phyloP scores from a whole-genome alignment of 2,888 invertebrate species.

The Lycocerus yunnanus region DNA sequence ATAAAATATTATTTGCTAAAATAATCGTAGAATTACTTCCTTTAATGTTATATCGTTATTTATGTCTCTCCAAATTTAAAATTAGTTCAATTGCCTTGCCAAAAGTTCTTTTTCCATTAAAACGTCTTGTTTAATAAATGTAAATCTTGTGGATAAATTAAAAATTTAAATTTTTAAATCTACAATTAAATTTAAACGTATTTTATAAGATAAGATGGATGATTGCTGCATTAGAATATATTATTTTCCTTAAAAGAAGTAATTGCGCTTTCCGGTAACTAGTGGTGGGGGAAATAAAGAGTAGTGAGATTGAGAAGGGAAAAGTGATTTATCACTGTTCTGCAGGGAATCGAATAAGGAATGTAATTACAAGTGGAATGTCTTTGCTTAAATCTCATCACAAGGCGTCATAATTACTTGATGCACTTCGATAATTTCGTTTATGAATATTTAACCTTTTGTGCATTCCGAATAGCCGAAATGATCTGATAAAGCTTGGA shows the following conservation, averaged over 20 bases:
- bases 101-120: neutral
- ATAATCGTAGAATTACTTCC: neutral
- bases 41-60: neutral
- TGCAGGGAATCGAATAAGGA: slow-evolving; percentile 49
- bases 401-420: slow-evolving; percentile 33
- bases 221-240: slow-evolving; percentile 35
- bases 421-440: slow-evolving; percentile 29
- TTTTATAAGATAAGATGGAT: slow-evolving; percentile 32
- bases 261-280: slow-evolving; percentile 44
- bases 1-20: neutral
- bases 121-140: neutral
- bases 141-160: neutral
- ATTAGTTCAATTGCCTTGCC: neutral
- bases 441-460: slow-evolving; percentile 25
- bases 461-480: neutral
- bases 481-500: neutral
- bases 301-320: slow-evolving; percentile 36
- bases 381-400: slow-evolving; percentile 48
- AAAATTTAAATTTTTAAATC: slow-evolving; percentile 16
- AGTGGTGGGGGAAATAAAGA: slow-evolving; percentile 33
- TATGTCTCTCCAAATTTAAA: neutral
- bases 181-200: slow-evolving; percentile 40
- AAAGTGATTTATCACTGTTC: slow-evolving; percentile 48
- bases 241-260: slow-evolving; percentile 41
- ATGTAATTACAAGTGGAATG: slow-evolving; percentile 51